Percentiles rank a stretch among this genome's conserved stretches.
phyloP scores from a whole-genome alignment of 2,888 invertebrate genomes.

The Hyalella azteca region DNA sequence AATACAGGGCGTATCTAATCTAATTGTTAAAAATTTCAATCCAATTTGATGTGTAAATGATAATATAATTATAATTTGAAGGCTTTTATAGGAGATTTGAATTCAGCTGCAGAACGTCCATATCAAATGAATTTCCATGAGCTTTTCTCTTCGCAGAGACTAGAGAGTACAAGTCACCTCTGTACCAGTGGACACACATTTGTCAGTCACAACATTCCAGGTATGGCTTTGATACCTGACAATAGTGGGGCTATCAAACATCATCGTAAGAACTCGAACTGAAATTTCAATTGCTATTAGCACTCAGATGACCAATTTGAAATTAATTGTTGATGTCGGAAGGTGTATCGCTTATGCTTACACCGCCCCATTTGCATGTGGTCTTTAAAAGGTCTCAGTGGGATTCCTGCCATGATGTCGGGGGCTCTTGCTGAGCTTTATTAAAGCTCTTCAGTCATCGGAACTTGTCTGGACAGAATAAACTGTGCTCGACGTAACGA shows the following conservation, averaged over 20 bases:
- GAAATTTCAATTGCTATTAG: slow-evolving; percentile 14
- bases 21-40: not conserved
- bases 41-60: not conserved
- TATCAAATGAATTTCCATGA: no score
- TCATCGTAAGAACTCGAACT: not conserved
- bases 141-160: no score
- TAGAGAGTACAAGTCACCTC: no score
- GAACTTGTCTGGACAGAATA: not conserved
- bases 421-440: not conserved
- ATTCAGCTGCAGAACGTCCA: no score
- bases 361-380: slow-evolving; percentile 15
- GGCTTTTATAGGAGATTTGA: no score
- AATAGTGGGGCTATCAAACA: not conserved
- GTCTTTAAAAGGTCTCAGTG: not conserved
- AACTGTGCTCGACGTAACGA: not conserved
- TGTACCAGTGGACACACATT: no score
- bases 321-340: slow-evolving; percentile 22
- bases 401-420: not conserved
- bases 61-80: no score
- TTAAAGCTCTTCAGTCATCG: not conserved
- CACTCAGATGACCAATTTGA: slow-evolving; percentile 26
- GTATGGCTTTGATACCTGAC: not conserved
- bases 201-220: not conserved
- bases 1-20: no score
- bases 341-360: slow-evolving; percentile 28